A percentile compares a stretch with the other conserved stretches of the same genome.
These are phyloP conservation scores for Ictidomys tridecemlineatus DNA, from an alignment of 2,113 vertebrate genomes.

Conservation along the genomic window DNA sequence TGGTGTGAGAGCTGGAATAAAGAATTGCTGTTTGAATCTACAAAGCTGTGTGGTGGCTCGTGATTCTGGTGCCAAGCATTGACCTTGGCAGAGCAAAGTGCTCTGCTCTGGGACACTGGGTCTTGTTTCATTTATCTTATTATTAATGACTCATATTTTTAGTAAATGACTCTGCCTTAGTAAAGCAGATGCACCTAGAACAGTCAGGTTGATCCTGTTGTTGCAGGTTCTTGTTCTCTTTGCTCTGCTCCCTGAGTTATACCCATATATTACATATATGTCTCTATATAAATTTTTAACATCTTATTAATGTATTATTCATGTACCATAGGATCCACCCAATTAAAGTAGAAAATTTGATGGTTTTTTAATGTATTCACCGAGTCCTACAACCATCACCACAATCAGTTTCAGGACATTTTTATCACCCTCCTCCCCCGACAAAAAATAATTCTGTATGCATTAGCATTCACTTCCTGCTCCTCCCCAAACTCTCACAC, in stretches of 20 bases:
- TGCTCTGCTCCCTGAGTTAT: not conserved
- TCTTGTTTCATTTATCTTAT: not conserved
- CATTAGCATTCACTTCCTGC: not conserved
- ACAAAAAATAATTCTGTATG: not conserved
- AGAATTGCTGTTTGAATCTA: too few species aligned
- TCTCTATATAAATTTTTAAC: too few species aligned
- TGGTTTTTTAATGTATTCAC: too few species aligned
- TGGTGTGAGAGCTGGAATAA: too few species aligned
- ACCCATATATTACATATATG: not conserved
- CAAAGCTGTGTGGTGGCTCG: too few species aligned
- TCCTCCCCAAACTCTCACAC: not conserved
- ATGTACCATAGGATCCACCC: not conserved
- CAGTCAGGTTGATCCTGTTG: not conserved
- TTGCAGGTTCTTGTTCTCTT: not conserved
- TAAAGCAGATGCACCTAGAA: not conserved
- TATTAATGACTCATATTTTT: not conserved
- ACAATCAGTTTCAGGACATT: too few species aligned
- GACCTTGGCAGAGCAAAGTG: too few species aligned
- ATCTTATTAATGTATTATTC: not conserved
- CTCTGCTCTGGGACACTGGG: too few species aligned
- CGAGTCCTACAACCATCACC: too few species aligned
- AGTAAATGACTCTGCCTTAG: not conserved
- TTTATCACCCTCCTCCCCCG: not conserved
- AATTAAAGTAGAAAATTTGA: not conserved
- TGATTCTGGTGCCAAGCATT: too few species aligned